phyloP scores from a whole-genome alignment of 2,888 invertebrate species.

The Nemapogon koenigi region DNA sequence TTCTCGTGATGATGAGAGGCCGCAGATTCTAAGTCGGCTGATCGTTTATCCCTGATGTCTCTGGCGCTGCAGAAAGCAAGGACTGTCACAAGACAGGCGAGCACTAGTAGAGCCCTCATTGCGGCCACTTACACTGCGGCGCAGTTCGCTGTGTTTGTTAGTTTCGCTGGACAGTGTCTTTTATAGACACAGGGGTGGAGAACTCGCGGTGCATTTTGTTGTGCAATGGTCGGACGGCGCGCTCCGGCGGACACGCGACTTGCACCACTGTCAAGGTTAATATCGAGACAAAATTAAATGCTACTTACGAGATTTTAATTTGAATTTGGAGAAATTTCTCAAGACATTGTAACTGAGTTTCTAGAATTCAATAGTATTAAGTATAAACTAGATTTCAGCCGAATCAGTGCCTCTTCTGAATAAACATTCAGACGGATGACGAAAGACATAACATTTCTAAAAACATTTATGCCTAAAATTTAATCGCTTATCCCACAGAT shows the following conservation, averaged over 20 bases:
- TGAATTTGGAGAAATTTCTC: too few relatives aligned
- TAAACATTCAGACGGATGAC: too few relatives aligned
- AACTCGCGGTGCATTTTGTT: constrained; percentile 39
- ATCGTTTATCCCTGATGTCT: constrained; percentile 44
- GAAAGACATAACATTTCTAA: too few relatives aligned
- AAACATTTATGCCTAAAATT: too few relatives aligned
- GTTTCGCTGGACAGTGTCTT: constrained; percentile 30
- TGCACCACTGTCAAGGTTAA: constrained; percentile 38
- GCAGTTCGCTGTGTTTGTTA: constrained; percentile 34
- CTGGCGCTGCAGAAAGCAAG: constrained; percentile 27
- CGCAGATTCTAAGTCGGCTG: constrained; percentile 58
- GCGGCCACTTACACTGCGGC: constrained; percentile 21
- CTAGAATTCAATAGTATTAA: too few relatives aligned
- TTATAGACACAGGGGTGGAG: constrained; percentile 41
- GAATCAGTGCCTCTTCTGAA: too few relatives aligned
- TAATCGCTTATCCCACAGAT: too few relatives aligned
- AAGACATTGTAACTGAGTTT: too few relatives aligned
- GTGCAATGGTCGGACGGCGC: constrained; percentile 38
- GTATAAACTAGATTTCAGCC: too few relatives aligned
- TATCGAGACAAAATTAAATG: constrained; percentile 5
- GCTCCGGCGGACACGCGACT: constrained; percentile 30
- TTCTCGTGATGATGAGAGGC: constrained; percentile 49
- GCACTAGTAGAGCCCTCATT: constrained; percentile 48
- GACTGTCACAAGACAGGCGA: constrained; percentile 41
- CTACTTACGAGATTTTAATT: too few relatives aligned